A percentile compares a stretch with the other conserved stretches of the same genome.
These are phyloP conservation scores for Crocodylus rhombifer DNA, from an alignment of 2,797 vertebrate species.

Conservation along the genomic window DNA sequence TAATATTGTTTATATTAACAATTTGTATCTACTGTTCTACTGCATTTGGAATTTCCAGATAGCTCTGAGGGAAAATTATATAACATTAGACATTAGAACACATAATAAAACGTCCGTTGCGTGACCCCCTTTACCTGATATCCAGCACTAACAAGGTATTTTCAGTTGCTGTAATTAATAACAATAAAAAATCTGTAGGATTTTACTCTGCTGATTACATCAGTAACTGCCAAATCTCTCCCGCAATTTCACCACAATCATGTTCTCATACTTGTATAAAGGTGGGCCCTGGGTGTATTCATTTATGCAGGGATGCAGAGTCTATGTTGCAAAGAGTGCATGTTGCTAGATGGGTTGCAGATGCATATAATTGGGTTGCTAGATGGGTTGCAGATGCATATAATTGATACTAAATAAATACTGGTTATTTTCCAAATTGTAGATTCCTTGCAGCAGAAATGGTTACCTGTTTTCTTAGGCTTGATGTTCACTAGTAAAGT, in stretches of 20 bases:
- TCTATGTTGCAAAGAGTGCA: not conserved
- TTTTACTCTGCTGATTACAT: not conserved
- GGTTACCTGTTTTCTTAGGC: not conserved
- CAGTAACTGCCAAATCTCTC: not conserved
- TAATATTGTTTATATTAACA: no score
- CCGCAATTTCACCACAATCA: not conserved
- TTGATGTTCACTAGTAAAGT: not conserved
- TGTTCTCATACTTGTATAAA: not conserved
- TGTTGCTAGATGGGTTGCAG: not conserved
- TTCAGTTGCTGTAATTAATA: not conserved
- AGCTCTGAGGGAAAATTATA: not conserved
- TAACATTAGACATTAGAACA: not conserved
- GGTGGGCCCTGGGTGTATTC: not conserved
- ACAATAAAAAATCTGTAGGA: not conserved
- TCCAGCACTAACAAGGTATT: not conserved
- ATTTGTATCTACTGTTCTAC: not conserved
- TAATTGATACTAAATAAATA: not conserved
- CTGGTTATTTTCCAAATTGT: not conserved
- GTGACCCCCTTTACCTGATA: not conserved
- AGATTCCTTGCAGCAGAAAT: no score
- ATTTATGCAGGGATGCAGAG: not conserved
- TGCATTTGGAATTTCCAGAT: not conserved
- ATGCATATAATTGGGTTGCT: not conserved
- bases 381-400: not conserved
- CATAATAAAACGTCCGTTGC: not conserved